phyloP scores from a whole-genome alignment of 2,888 invertebrate species.

The Rhopalosiphum nymphaeae region DNA sequence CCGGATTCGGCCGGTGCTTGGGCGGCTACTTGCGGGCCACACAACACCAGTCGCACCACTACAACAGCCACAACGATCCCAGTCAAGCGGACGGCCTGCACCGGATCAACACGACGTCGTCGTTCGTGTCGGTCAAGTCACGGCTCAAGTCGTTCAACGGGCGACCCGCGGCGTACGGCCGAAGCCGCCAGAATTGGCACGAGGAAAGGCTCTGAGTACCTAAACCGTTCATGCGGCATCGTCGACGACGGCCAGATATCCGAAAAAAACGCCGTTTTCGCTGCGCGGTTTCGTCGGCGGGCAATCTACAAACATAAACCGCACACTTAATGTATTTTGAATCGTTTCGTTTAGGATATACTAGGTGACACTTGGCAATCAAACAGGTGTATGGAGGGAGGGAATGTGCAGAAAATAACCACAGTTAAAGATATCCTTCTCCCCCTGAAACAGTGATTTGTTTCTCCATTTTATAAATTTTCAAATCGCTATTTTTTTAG shows the following conservation, averaged over 20 bases:
- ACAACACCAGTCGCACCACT: slow-evolving; percentile 41
- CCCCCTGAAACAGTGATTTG: neutral
- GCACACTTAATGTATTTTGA: neutral
- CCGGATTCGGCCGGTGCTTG: slow-evolving; percentile 44
- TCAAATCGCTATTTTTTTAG: neutral
- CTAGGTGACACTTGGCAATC: neutral
- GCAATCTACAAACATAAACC: neutral
- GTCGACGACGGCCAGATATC: neutral
- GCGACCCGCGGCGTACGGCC: slow-evolving; percentile 17
- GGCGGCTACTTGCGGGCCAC: slow-evolving; percentile 41
- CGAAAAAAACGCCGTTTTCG: neutral
- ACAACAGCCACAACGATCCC: slow-evolving; percentile 48
- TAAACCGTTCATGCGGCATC: neutral
- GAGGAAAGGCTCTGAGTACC: slow-evolving; percentile 41
- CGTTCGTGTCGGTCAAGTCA: slow-evolving; percentile 55
- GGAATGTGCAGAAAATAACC: neutral
- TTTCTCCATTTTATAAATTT: neutral
- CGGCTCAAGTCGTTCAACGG: slow-evolving; percentile 59
- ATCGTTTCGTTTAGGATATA: neutral
- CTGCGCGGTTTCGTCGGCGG: neutral
- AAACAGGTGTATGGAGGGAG: neutral
- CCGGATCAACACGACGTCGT: slow-evolving; percentile 57
- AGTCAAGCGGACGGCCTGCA: slow-evolving; percentile 58
- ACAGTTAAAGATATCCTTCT: neutral
- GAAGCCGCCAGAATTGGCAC: slow-evolving; percentile 50